phyloP scores from a whole-genome alignment of 2,797 vertebrate species.

The Setipinna tenuifilis region DNA sequence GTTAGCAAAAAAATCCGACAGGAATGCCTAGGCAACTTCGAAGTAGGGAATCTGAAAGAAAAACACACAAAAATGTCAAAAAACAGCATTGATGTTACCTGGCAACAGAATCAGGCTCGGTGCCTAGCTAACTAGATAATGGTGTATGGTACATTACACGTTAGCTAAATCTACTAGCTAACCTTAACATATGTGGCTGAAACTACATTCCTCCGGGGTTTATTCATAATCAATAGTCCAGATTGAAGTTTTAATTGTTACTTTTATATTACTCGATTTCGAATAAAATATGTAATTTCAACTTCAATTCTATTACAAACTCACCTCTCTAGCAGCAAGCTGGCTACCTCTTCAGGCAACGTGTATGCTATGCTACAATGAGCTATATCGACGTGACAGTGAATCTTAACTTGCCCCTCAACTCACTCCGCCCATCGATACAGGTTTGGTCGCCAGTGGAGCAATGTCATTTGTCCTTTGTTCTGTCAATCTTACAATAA shows the following conservation, averaged over 20 bases:
- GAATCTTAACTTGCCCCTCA: constrained; percentile 43
- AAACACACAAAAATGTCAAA: background rate
- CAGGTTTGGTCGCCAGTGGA: background rate
- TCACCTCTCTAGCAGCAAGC: constrained; percentile 23
- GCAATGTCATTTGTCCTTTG: constrained; percentile 31
- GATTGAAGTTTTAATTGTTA: background rate
- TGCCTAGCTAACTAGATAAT: background rate
- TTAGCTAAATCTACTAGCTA: background rate
- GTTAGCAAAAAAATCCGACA: constrained; percentile 7
- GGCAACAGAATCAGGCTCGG: background rate
- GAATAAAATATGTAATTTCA: background rate
- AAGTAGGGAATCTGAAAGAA: background rate
- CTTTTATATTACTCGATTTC: background rate
- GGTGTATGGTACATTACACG: background rate
- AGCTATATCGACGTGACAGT: constrained; percentile 49
- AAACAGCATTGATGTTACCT: background rate
- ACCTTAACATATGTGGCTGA: background rate
- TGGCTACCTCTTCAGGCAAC: constrained; percentile 26
- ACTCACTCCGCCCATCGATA: constrained; percentile 43
- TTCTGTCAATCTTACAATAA: constrained; percentile 29
- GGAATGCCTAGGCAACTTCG: background rate
- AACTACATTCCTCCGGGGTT: background rate
- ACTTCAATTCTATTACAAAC: background rate
- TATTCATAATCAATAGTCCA: background rate
- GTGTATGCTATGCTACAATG: constrained; percentile 71